A percentile compares a stretch with the other conserved stretches of the same genome.
These are phyloP conservation scores for Monochamus alternatus DNA, from an alignment of 2,888 invertebrate species.

Conservation along the genomic window DNA sequence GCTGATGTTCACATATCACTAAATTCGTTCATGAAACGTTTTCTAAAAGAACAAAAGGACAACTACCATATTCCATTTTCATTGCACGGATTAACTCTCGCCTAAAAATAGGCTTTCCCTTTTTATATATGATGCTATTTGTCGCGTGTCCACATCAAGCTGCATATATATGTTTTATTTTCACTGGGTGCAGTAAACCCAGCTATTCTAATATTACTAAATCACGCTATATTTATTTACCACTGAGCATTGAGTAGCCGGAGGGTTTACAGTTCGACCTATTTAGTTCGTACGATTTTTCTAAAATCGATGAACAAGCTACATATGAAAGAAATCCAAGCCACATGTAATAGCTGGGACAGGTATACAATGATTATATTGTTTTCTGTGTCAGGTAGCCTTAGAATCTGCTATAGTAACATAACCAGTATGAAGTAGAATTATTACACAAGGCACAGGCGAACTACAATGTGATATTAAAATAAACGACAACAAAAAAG, in stretches of 20 bases:
- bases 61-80: neutral
- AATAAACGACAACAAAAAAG: too few species aligned
- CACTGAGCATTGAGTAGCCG: conserved; percentile 9
- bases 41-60: neutral
- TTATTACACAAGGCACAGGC: too few species aligned
- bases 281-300: conserved; percentile 12
- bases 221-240: conserved; percentile 36
- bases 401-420: too few species aligned
- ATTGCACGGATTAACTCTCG: neutral
- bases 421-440: too few species aligned
- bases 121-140: conserved; percentile 5
- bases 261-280: conserved; percentile 20
- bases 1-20: too few species aligned
- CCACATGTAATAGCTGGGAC: too few species aligned
- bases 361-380: too few species aligned
- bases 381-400: too few species aligned
- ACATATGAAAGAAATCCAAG: too few species aligned
- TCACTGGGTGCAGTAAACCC: conserved; percentile 34
- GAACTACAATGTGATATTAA: too few species aligned
- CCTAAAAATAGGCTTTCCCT: conserved; percentile 10
- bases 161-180: conserved; percentile 24
- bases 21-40: neutral
- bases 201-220: conserved; percentile 23
- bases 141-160: conserved; percentile 17
- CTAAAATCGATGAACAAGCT: too few species aligned